phyloP scores from a whole-genome alignment of 2,113 vertebrate species.

The Thinocorus orbignyianus region DNA sequence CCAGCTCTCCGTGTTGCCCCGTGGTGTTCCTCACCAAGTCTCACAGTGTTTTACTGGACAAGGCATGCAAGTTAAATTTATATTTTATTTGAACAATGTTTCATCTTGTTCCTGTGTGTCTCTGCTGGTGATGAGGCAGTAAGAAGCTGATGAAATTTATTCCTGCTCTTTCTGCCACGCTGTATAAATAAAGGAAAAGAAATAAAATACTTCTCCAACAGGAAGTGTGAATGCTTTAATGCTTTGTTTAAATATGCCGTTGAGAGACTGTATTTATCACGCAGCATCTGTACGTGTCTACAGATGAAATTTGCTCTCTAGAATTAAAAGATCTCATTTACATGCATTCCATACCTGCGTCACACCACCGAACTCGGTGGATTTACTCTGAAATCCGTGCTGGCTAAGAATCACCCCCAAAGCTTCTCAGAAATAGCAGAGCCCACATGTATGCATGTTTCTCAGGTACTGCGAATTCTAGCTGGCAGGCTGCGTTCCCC shows the following conservation, averaged over 20 bases:
- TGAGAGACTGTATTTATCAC: slow-evolving; percentile 58
- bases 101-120: slow-evolving; percentile 41
- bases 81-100: slow-evolving; percentile 55
- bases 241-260: slow-evolving; percentile 54
- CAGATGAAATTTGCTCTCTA: neutral
- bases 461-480: neutral
- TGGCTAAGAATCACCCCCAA: neutral
- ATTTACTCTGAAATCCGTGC: neutral
- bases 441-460: neutral
- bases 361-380: neutral
- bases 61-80: slow-evolving; percentile 28
- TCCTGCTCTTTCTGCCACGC: slow-evolving; percentile 20
- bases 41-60: slow-evolving; percentile 12
- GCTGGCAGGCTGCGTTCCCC: neutral
- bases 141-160: slow-evolving; percentile 49
- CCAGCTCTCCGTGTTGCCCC: neutral
- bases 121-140: slow-evolving; percentile 30
- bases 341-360: neutral
- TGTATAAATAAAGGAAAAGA: slow-evolving; percentile 36
- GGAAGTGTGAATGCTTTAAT: slow-evolving; percentile 60
- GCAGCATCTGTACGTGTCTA: neutral
- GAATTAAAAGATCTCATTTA: neutral
- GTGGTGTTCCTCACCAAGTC: neutral
- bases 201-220: slow-evolving; percentile 58
- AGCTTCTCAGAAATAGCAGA: neutral